Evolutionary conservation across 2,888 invertebrate species (phyloP).

Genomic region (Eilema griseolum): DNA sequence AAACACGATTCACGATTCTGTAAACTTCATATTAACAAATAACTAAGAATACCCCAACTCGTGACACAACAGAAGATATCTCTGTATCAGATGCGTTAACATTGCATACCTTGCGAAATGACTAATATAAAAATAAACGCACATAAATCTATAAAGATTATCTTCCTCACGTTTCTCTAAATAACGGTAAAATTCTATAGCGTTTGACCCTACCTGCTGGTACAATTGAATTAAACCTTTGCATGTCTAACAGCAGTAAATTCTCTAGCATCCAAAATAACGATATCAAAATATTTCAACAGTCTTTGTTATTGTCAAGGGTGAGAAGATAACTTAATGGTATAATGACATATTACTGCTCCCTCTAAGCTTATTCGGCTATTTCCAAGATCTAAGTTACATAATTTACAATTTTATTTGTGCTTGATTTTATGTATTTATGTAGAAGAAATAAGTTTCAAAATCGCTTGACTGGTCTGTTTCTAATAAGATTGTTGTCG

Average conservation of each 20-base stretch:
- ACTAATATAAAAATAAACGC: constrained; percentile 61
- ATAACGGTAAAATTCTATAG: constrained; percentile 45
- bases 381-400: constrained; percentile 66
- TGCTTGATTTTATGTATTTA: constrained; percentile 36
- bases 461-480: constrained; percentile 44
- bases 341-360: constrained; percentile 84
- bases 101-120: constrained; percentile 58
- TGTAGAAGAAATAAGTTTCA: constrained; percentile 29
- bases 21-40: constrained; percentile 18
- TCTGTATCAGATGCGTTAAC: constrained; percentile 49
- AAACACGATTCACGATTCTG: constrained; percentile 14
- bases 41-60: constrained; percentile 38
- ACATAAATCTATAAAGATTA: constrained; percentile 70
- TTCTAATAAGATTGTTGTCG: constrained; percentile 45
- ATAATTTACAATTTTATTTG: constrained; percentile 58
- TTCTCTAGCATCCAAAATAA: constrained; percentile 73
- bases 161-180: constrained; percentile 74
- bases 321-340: constrained; percentile 86
- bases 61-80: constrained; percentile 45
- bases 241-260: constrained; percentile 82
- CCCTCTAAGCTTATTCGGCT: constrained; percentile 72
- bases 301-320: constrained; percentile 85
- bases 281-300: constrained; percentile 84
- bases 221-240: constrained; percentile 80
- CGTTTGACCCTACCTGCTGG: constrained; percentile 45